Percentiles rank a stretch among this genome's conserved stretches.
Conservation (phyloP, 2,797 vertebrate genomes). For the Benthosema pterotum region DNA sequence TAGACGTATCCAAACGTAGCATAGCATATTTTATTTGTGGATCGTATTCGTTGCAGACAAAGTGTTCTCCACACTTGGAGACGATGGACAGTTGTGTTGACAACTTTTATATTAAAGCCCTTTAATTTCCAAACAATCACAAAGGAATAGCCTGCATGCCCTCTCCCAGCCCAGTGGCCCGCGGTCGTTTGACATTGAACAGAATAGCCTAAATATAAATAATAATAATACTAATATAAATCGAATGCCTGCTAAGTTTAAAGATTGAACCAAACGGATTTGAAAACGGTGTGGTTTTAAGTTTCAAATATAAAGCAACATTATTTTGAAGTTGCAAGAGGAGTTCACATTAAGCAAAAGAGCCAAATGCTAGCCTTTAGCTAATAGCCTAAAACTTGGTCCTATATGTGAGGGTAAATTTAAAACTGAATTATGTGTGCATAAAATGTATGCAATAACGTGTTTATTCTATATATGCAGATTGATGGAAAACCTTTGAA, state of each 20-base stretch:
- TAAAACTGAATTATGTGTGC: neutral
- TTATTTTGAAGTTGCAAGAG: neutral
- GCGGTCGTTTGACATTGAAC: too few species aligned
- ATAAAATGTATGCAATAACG: neutral
- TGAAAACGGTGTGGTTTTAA: neutral
- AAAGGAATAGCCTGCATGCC: constrained; percentile 37
- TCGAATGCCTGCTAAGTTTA: too few species aligned
- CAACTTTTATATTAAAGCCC: neutral
- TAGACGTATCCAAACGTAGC: too few species aligned
- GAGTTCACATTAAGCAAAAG: neutral
- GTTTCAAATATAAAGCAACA: neutral
- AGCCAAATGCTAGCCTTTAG: neutral
- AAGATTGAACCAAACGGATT: too few species aligned
- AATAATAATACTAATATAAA: too few species aligned
- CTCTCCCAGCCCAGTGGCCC: too few species aligned
- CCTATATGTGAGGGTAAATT: neutral
- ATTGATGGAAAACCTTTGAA: neutral
- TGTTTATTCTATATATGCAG: neutral
- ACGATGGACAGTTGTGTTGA: neutral
- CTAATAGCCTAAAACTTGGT: too few species aligned
- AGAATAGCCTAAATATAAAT: too few species aligned
- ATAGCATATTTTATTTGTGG: too few species aligned
- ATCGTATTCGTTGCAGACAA: too few species aligned
- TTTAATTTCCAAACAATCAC: constrained; percentile 4
- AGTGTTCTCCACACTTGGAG: too few species aligned